Evolutionary conservation across 2,888 invertebrate genomes (phyloP), one percentile per base, ranked within the genome.

Genomic region (Torymus auratus): DNA sequence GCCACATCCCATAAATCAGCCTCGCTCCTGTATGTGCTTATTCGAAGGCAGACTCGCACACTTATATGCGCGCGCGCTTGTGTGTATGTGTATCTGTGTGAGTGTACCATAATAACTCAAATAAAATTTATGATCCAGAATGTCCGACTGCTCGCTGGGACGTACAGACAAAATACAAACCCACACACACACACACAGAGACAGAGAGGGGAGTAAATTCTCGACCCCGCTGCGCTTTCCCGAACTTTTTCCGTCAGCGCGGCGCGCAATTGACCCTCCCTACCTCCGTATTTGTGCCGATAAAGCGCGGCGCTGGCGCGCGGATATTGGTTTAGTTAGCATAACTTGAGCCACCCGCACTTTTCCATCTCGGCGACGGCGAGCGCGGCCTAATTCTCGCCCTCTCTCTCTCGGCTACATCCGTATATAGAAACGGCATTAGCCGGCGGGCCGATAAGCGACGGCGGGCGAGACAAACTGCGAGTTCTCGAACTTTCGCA

Each of bases 271-370:
- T 56, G 56, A 73, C 52, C 68, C 23, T 41, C 23, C 55, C 28
- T 7, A 5, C 41, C 41, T 41, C n/a, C 11, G n/a, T 41, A 61
- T 61, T 64, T 52, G 4, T 52, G n/a, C 41, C 64, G 28, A 64
- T 64, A 64, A 73, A 53, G 55, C 56, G 53, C 12, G 15, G 20
- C 15, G 17, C 41, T 65, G 50, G 50, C 58, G 65, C 85, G 85
- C 85, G 85, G 87, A 87, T 87, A 87, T 87, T 87, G 87, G 87
- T 87, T 87, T 87, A 85, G 87, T 87, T 87, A 87, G 85, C 87
- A 87, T 87, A 87, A 84, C 60, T 61, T 69, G 60, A 68, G 28
- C 28, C 7, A 41, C 23, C 53, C 15, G 68, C 61, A 28, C 60
- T 76, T 68, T 76, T 69, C 68, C 61, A 68, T 61, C 68, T 53